Evolutionary conservation across 2,113 vertebrate species (phyloP).

Genomic region (Variabilichromis moorii): DNA sequence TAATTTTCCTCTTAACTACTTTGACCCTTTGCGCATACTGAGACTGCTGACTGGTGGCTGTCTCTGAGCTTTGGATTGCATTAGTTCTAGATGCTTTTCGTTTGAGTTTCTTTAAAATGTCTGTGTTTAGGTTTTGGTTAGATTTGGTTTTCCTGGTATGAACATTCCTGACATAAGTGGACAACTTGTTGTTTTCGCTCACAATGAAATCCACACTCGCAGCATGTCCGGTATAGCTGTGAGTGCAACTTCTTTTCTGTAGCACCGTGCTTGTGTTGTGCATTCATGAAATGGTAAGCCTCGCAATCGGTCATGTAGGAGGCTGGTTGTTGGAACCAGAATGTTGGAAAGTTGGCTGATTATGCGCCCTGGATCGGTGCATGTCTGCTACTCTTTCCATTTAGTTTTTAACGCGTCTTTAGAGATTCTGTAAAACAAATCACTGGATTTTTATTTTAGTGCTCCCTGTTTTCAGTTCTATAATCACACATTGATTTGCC

Average conservation of each 20-base stretch:
- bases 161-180: background rate
- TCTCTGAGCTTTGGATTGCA: background rate
- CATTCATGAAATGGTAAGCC: background rate
- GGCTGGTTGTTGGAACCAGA: background rate
- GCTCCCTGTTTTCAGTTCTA: background rate
- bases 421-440: background rate
- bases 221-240: background rate
- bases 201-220: background rate
- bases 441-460: background rate
- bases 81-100: background rate
- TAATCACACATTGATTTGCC: background rate
- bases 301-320: background rate
- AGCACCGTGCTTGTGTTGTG: background rate
- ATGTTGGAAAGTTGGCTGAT: background rate
- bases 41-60: background rate
- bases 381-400: background rate
- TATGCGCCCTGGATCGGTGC: background rate
- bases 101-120: background rate
- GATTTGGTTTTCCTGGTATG: background rate
- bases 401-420: background rate
- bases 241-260: background rate
- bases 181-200: background rate
- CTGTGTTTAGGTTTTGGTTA: background rate
- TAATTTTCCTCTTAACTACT: background rate
- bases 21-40: background rate